Percentiles rank a stretch among this genome's conserved stretches.
Conservation (phyloP, 2,113 vertebrate species). For the Odontophorus gujanensis region DNA sequence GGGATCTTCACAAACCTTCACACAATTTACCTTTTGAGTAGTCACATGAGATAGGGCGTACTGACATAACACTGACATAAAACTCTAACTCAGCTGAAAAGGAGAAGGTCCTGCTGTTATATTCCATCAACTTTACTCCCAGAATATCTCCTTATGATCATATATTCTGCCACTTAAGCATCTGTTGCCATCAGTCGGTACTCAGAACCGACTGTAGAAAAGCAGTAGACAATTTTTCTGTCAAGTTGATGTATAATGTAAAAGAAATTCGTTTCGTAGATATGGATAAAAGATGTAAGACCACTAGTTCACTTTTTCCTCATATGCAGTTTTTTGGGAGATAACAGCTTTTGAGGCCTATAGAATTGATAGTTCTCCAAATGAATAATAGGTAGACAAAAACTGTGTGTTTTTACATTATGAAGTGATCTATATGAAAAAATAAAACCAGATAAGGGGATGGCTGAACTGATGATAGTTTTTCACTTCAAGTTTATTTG, state of each 20-base stretch:
- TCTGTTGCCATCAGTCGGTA: not conserved
- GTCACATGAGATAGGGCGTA: not conserved
- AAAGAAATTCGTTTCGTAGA: rapidly evolving
- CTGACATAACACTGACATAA: not conserved
- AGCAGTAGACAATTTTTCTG: not conserved
- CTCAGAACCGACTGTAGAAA: not conserved
- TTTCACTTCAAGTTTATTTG: not conserved
- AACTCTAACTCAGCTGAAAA: not conserved
- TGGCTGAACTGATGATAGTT: not conserved
- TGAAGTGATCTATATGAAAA: not conserved
- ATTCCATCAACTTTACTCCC: not conserved
- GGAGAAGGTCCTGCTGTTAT: not conserved
- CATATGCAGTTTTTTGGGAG: not conserved
- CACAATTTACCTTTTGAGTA: not conserved
- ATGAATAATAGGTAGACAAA: not conserved
- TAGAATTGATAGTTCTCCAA: not conserved
- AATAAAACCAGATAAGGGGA: not conserved
- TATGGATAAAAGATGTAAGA: not conserved
- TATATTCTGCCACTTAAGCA: rapidly evolving
- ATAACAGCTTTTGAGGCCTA: not conserved
- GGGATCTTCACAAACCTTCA: not conserved
- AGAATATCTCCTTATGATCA: not conserved
- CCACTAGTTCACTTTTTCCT: not conserved
- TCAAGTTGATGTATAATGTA: not conserved
- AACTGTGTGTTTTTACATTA: not conserved